phyloP scores from a whole-genome alignment of 1,140 invertebrate genomes.

The Protaetia brevitarsis region DNA sequence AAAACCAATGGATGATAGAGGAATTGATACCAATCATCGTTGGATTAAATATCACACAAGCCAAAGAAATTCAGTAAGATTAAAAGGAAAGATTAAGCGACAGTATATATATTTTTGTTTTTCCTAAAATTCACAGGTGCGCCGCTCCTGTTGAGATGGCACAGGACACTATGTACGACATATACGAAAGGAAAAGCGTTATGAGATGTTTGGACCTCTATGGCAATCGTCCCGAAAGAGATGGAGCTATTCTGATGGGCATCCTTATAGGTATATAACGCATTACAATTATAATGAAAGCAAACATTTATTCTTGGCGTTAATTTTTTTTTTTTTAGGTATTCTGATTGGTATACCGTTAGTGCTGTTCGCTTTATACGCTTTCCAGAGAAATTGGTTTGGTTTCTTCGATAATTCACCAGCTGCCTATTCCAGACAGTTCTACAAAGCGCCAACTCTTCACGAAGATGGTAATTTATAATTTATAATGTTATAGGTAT shows the following conservation, averaged over 20 bases:
- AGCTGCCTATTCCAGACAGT: constrained; percentile 60
- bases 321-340: constrained; percentile 43
- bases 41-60: constrained; percentile 36
- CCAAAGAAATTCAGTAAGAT: constrained; percentile 34
- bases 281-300: background rate
- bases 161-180: constrained; percentile 53
- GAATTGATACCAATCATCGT: constrained; percentile 53
- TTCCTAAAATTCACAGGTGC: constrained; percentile 50
- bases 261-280: constrained; percentile 58
- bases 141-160: constrained; percentile 59
- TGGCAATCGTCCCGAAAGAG: constrained; percentile 59
- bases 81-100: background rate
- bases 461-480: constrained; percentile 45
- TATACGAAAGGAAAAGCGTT: constrained; percentile 54
- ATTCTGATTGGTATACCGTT: constrained; percentile 65
- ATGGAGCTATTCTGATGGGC: constrained; percentile 63
- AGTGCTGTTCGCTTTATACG: constrained; percentile 54
- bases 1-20: constrained; percentile 70
- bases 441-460: constrained; percentile 61
- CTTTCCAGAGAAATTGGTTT: constrained; percentile 63
- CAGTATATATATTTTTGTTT: background rate
- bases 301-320: background rate
- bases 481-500: too few species aligned
- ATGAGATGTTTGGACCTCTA: constrained; percentile 63
- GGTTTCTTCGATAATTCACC: constrained; percentile 51